These are phyloP conservation scores for Pollenia labialis DNA, from an alignment of 2,888 invertebrate species.

Conservation along the genomic window DNA sequence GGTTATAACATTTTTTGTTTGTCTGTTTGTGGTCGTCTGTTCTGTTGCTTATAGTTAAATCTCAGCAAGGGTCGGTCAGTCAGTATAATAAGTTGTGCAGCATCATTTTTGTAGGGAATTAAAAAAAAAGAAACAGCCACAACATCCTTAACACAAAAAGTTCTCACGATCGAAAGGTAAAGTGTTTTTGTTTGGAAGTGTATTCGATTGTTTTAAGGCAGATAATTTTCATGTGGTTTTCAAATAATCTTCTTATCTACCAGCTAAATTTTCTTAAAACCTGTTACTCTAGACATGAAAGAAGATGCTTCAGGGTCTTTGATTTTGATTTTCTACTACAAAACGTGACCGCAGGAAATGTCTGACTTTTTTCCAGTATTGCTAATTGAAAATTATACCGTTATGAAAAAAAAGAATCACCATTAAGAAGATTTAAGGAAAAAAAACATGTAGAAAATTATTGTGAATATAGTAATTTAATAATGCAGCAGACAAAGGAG, in stretches of 20 bases:
- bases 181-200: slow-evolving; percentile 37
- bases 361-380: background rate
- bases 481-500: background rate
- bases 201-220: background rate
- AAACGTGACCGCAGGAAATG: slow-evolving; percentile 31
- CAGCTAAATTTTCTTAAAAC: slow-evolving; percentile 53
- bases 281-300: slow-evolving; percentile 61
- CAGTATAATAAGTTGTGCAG: slow-evolving; percentile 7
- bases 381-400: slow-evolving; percentile 12
- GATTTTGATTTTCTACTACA: background rate
- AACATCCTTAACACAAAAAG: slow-evolving; percentile 47
- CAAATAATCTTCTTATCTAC: slow-evolving; percentile 11
- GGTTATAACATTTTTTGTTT: slow-evolving; percentile 28
- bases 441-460: background rate
- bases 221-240: background rate
- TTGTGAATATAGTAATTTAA: background rate
- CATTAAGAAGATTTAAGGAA: slow-evolving; percentile 11
- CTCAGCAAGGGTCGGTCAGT: slow-evolving; percentile 57
- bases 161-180: slow-evolving; percentile 68
- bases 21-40: background rate
- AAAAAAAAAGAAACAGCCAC: background rate
- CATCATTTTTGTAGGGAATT: background rate
- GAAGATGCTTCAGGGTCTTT: slow-evolving; percentile 68
- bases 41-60: slow-evolving; percentile 36
- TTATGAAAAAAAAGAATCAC: slow-evolving; percentile 11